Percentiles rank a stretch among this genome's conserved stretches.
These are phyloP conservation scores for Dryobota labecula DNA, from an alignment of 2,888 invertebrate species.

Conservation along the genomic window DNA sequence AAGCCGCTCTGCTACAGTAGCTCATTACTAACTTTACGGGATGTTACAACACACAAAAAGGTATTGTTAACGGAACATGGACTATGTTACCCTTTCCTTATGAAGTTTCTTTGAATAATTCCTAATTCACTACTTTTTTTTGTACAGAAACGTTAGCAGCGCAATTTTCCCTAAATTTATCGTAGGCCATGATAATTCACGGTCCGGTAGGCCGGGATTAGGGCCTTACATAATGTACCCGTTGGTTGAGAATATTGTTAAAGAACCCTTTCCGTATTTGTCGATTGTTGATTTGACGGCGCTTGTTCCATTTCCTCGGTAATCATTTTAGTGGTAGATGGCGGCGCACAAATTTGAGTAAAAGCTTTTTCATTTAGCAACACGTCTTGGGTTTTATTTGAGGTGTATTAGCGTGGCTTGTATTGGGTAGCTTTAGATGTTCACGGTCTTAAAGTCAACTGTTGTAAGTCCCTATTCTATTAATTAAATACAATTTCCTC, in stretches of 20 bases:
- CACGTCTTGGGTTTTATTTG: neutral
- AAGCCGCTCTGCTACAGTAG: constrained; percentile 25
- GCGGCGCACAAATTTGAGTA: constrained; percentile 17
- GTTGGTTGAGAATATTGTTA: constrained; percentile 46
- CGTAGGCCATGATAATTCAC: constrained; percentile 56
- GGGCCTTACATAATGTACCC: constrained; percentile 44
- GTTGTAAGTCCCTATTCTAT: neutral
- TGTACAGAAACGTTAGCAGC: constrained; percentile 38
- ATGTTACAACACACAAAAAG: constrained; percentile 42
- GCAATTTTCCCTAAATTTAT: constrained; percentile 60
- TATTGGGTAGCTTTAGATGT: neutral
- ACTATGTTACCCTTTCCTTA: constrained; percentile 33
- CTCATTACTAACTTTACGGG: constrained; percentile 37
- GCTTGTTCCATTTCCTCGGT: constrained; percentile 37
- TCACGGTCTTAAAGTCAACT: too few relatives aligned
- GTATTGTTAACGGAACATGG: constrained; percentile 45
- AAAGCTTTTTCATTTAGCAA: constrained; percentile 36
- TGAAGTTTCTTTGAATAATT: constrained; percentile 48
- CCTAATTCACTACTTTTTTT: constrained; percentile 46
- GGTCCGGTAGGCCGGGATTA: constrained; percentile 56
- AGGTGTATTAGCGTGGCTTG: neutral
- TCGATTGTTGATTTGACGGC: constrained; percentile 51
- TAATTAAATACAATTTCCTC: neutral
- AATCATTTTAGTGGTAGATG: constrained; percentile 44
- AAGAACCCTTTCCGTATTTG: constrained; percentile 51